Base-by-base conservation (phyloP, 2,888 invertebrate genomes). In the Heliothis peltigera region DNA sequence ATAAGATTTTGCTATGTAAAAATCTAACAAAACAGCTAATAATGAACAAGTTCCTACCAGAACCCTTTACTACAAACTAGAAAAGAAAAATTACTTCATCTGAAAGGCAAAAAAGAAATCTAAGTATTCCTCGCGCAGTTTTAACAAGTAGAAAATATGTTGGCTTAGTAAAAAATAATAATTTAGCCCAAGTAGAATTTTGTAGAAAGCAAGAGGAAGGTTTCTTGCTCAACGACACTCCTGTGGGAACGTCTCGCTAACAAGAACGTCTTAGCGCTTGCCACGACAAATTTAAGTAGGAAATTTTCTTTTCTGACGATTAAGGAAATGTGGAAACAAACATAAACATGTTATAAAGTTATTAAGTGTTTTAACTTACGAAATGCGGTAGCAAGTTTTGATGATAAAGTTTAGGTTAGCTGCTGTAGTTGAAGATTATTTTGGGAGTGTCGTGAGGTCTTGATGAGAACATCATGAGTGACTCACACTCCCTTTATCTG, bases 231-330 rank as follows among this genome's bases (percentile, higher is more conserved):
- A 73, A 77, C 61, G 67, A 67, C 75, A 56, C 82, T 84, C 76
- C 72, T 63, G 64, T 64, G 84, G 78, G 80, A 71, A 77, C 54
- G 74, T 61, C 52, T 54, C 55, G 68, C 74, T 73, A 70, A 71
- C 74, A 71, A 80, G 83, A 75, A 75, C 75, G 70, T 80, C 81
- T 84, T 70, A 75, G 76, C 72, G 73, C 70, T 71, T 77, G 75
- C 69, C 74, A 60, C 80, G 67, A 75, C 80, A 72, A 75, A 78
- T 79, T 79, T 73, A 70, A 79, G 67, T 62, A 60, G 74, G 55
- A 77, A 79, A 76, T 80, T 77, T 80, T 72, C 66, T 75, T 80
- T 70, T 53, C 69, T 64, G 67, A 46, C 59, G 64, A 70, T 70
- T 64, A 74, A 60, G 60, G 53, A 76, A 78, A 78, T 68, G 58